Evolutionary conservation across 2,797 vertebrate genomes (phyloP).

Genomic region (Acanthis flammea): DNA sequence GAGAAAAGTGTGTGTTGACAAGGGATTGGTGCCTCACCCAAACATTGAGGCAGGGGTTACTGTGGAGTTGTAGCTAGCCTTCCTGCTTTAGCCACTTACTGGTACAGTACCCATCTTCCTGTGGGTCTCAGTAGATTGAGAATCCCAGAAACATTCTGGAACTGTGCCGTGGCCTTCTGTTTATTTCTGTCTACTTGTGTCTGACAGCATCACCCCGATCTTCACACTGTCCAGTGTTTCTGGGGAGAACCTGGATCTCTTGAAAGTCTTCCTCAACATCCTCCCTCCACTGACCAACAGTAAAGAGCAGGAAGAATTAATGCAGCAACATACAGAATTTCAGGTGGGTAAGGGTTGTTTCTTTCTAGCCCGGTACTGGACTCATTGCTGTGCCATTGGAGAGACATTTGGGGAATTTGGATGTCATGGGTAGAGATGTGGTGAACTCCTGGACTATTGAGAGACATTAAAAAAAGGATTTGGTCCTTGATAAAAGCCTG

Average conservation of each 20-base stretch:
- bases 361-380: neutral
- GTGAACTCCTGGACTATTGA: neutral
- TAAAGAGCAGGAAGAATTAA: conserved; percentile 96
- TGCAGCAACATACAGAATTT: conserved; percentile 98
- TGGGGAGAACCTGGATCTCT: conserved; percentile 91
- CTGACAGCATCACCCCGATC: conserved; percentile 91
- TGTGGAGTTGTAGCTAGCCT: neutral
- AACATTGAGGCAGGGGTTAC: neutral
- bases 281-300: conserved; percentile 97
- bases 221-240: conserved; percentile 95
- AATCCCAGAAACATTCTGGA: neutral
- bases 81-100: neutral
- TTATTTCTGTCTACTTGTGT: conserved; percentile 32
- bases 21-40: neutral
- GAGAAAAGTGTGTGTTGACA: neutral
- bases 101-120: neutral
- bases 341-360: conserved; percentile 77
- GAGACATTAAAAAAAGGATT: neutral
- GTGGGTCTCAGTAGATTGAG: neutral
- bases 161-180: neutral
- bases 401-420: neutral
- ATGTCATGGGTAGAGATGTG: rapidly evolving
- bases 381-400: neutral
- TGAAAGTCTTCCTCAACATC: conserved; percentile 97
- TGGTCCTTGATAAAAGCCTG: neutral